Percentiles rank a stretch among this genome's conserved stretches.
phyloP scores from a whole-genome alignment of 2,797 vertebrate genomes.

The Sphenodon punctatus region DNA sequence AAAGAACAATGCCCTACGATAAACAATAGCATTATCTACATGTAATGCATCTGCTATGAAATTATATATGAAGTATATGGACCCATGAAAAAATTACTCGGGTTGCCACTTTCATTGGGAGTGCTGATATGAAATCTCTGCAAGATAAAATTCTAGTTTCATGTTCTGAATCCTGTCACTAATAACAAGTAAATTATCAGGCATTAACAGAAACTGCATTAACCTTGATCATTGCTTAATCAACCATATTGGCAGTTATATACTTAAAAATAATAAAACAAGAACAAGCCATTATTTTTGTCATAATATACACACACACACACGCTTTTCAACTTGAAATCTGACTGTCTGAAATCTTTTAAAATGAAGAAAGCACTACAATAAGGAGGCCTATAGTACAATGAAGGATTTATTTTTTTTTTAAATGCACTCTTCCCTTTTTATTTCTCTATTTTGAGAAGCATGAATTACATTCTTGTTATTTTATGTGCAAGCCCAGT shows the following conservation, averaged over 20 bases:
- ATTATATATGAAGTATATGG: not conserved
- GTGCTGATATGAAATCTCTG: not conserved
- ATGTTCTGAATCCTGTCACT: not conserved
- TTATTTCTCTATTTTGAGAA: slow-evolving; percentile 58
- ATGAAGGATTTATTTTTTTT: not conserved
- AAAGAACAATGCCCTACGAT: not conserved
- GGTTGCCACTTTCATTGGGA: not conserved
- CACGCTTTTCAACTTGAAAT: not conserved
- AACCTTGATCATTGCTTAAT: not conserved
- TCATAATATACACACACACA: not conserved
- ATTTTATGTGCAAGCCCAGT: slow-evolving; percentile 32
- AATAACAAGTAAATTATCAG: not conserved
- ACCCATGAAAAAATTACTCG: not conserved
- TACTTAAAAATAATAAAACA: not conserved
- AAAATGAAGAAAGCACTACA: not conserved
- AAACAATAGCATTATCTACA: not conserved
- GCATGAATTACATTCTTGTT: slow-evolving; percentile 47
- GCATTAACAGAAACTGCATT: too few species aligned
- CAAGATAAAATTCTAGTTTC: not conserved
- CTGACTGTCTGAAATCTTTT: not conserved
- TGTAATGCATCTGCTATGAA: not conserved
- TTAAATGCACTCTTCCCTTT: not conserved
- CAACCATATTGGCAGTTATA: not conserved
- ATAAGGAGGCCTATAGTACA: not conserved
- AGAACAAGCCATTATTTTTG: not conserved